Evolutionary conservation across 2,797 vertebrate genomes (phyloP).

Genomic region (Antrozous pallidus): DNA sequence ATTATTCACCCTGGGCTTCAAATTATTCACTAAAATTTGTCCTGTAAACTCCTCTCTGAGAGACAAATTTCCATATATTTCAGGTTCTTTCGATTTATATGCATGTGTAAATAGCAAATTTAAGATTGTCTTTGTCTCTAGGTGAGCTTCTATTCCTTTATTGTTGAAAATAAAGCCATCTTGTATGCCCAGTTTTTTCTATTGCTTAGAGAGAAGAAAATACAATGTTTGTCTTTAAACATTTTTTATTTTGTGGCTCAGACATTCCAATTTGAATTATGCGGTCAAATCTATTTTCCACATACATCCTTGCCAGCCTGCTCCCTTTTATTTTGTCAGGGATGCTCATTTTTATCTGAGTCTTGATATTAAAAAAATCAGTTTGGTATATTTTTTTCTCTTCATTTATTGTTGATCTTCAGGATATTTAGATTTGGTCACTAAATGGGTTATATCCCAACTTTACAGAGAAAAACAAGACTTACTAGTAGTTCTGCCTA

Average conservation of each 20-base stretch:
- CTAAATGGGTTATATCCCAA: background rate
- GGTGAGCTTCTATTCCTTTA: background rate
- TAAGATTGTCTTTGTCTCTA: background rate
- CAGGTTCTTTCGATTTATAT: background rate
- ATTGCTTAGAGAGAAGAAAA: background rate
- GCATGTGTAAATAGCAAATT: background rate
- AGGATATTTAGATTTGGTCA: constrained; percentile 9
- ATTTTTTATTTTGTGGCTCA: constrained; percentile 5
- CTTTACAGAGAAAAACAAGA: constrained; percentile 44
- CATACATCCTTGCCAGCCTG: background rate
- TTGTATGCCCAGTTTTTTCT: background rate
- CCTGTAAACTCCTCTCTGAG: background rate
- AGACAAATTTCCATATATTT: background rate
- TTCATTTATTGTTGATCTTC: background rate
- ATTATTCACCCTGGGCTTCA: background rate
- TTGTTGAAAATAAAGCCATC: background rate
- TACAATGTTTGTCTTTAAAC: background rate
- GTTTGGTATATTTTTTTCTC: background rate
- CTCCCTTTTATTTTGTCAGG: constrained; percentile 10
- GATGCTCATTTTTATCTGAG: background rate
- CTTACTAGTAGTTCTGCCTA: background rate
- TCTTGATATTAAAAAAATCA: background rate
- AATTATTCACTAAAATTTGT: constrained; percentile 7
- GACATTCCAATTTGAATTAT: background rate
- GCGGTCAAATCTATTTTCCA: background rate